Conservation (phyloP, 2,797 vertebrate genomes). For the Lagocephalus sceleratus region DNA sequence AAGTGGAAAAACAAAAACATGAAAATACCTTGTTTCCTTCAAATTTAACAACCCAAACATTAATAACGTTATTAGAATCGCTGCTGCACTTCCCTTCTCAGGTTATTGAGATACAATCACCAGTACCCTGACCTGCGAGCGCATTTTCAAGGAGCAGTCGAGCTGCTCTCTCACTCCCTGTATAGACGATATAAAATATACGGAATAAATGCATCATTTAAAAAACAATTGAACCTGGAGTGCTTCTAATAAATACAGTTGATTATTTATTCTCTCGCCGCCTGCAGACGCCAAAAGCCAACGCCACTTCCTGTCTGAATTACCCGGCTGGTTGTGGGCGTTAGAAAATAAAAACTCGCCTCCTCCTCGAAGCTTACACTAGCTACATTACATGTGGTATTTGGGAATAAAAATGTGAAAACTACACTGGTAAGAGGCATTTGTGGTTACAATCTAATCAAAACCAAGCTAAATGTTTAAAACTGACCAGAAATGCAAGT, state of each 20-base stretch:
- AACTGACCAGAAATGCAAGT: slow-evolving; percentile 30
- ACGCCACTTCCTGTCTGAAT: not conserved
- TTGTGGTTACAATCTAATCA: slow-evolving; percentile 65
- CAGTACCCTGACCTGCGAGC: no score
- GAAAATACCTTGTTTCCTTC: no score
- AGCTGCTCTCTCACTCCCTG: no score
- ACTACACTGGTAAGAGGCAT: slow-evolving; percentile 49
- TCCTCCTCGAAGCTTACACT: slow-evolving; percentile 10
- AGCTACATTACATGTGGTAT: slow-evolving; percentile 32
- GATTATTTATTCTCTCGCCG: not conserved
- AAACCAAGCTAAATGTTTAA: slow-evolving; percentile 33
- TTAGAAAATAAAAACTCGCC: not conserved
- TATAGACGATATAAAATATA: no score
- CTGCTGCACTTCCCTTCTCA: no score
- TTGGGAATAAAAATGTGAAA: slow-evolving; percentile 20
- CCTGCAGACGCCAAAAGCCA: not conserved
- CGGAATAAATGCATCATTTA: not conserved
- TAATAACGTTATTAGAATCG: not conserved
- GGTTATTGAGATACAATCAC: no score
- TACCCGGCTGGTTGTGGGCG: not conserved
- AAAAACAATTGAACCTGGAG: not conserved
- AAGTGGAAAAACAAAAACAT: not conserved
- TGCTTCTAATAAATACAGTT: not conserved
- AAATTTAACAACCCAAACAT: not conserved
- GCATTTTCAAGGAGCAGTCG: no score